Conservation (phyloP, 2,888 invertebrate species). For the Cerastoderma edule region DNA sequence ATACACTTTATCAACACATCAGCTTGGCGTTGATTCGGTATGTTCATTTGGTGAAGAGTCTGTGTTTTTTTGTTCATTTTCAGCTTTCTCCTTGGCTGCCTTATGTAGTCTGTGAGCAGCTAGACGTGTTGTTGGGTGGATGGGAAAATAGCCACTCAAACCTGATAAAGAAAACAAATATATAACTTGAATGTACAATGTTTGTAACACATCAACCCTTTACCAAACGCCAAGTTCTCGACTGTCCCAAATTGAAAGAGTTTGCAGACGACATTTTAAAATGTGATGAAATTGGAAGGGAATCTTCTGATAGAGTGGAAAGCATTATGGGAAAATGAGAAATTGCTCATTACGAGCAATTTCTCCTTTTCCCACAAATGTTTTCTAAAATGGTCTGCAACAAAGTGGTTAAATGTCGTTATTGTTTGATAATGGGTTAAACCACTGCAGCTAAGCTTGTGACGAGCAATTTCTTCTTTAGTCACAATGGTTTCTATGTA, state of each 20-base stretch:
- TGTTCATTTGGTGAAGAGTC: background rate
- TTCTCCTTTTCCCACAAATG: constrained; percentile 14
- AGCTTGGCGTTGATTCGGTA: background rate
- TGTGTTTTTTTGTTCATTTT: background rate
- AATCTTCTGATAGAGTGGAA: too few relatives aligned
- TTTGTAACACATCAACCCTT: too few relatives aligned
- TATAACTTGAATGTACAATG: too few relatives aligned
- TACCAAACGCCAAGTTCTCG: too few relatives aligned
- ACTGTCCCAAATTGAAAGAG: background rate
- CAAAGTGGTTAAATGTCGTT: too few relatives aligned
- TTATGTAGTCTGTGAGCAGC: constrained; percentile 85
- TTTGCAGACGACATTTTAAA: background rate
- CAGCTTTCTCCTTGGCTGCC: constrained; percentile 30
- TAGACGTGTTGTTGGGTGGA: constrained; percentile 93
- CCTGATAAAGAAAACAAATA: constrained; percentile 86
- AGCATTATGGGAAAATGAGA: too few relatives aligned
- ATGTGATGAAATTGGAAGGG: background rate
- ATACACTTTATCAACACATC: too few relatives aligned
- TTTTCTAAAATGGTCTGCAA: too few relatives aligned
- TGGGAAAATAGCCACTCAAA: constrained; percentile 92
- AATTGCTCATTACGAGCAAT: background rate
- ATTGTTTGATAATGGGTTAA: too few relatives aligned
- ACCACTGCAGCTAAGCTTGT: too few relatives aligned
- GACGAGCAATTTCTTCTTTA: too few relatives aligned
- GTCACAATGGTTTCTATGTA: too few relatives aligned